Base-by-base conservation (phyloP, 2,888 invertebrate species). In the Tolmerus cingulatus region DNA sequence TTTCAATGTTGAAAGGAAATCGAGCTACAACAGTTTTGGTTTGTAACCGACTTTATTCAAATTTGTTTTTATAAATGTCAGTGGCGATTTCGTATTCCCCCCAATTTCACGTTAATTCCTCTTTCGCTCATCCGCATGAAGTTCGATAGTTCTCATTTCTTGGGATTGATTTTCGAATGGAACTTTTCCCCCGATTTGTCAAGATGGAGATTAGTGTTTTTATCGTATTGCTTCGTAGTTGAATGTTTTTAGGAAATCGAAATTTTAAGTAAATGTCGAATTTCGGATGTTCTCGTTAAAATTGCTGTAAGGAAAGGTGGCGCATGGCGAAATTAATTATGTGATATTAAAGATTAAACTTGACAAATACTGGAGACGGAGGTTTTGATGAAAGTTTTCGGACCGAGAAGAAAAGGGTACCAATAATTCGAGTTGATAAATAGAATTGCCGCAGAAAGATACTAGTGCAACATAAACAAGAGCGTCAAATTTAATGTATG, bases 401-500 rank as follows among this genome's bases (percentile, higher is more conserved):
- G 27, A 2, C 9, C 27, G 66, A 8, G n/a, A 19, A 55, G 66
- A 66, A 66, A 23, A 23, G 66, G 9, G 66, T 5, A 19, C 9
- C 66, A 19, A 66, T 66, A 27, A 66, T 66, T 66, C 9, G 12
- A 66, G 14, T 66, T 66, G 23, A 66, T 37, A 78, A 78, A 46
- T 43, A 19, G n/a, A 12, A 19, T 78, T 19, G 14, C 5, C 23
- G n/a, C 9, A 40, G 23, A 23, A n/a, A 23, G 9, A 76, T 76
- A 76, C 30, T 23, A 82, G 37, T 82, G 79, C 51, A 55, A 82
- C 40, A 30, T 66, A 84, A 84, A 74, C 23, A 84, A 46, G 12
- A 34, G 12, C 5, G 14, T n/a, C 3, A 76, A 86, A 85, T 14
- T 87, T 87, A 82, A 89, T 90, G 89, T 90, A 90, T 90, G 90